Percentiles rank a stretch among this genome's conserved stretches.
Evolutionary conservation across 2,888 invertebrate genomes (phyloP).

Genomic region (Stenoptilia bipunctidactyla): DNA sequence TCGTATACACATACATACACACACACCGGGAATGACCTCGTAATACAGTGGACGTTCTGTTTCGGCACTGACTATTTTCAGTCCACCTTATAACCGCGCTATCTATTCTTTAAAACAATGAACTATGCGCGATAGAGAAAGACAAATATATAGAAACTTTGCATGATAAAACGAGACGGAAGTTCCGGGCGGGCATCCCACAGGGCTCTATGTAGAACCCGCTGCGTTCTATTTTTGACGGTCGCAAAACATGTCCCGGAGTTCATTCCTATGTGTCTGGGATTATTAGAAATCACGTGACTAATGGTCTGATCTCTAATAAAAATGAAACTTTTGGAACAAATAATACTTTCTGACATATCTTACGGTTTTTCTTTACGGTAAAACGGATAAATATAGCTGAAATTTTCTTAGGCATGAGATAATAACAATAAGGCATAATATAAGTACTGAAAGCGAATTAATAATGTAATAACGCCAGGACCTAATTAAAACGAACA

Average conservation of each 20-base stretch:
- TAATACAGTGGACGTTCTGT: conserved; percentile 30
- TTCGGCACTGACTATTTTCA: conserved; percentile 66
- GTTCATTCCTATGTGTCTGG: conserved; percentile 67
- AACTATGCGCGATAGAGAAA: conserved; percentile 53
- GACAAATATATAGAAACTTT: conserved; percentile 45
- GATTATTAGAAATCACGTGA: conserved; percentile 66
- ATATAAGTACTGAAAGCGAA: too few species aligned
- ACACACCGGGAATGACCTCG: conserved; percentile 41
- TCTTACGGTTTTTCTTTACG: too few species aligned
- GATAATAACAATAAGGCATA: too few species aligned
- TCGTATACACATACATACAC: too few species aligned
- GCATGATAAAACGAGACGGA: conserved; percentile 45
- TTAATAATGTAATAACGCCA: too few species aligned
- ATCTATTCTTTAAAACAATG: conserved; percentile 60
- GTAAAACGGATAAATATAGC: too few species aligned
- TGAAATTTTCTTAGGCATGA: too few species aligned
- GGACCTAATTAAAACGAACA: too few species aligned
- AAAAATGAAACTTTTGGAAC: too few species aligned
- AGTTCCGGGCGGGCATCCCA: conserved; percentile 45
- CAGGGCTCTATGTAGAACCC: conserved; percentile 61
- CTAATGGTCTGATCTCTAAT: conserved; percentile 32
- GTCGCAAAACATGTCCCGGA: conserved; percentile 70
- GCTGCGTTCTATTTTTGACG: conserved; percentile 65
- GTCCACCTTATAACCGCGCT: conserved; percentile 48
- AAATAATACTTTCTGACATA: too few species aligned